Percentiles rank a stretch among this genome's conserved stretches.
Conservation (phyloP, 2,797 vertebrate genomes). For the Myripristis murdjan region DNA sequence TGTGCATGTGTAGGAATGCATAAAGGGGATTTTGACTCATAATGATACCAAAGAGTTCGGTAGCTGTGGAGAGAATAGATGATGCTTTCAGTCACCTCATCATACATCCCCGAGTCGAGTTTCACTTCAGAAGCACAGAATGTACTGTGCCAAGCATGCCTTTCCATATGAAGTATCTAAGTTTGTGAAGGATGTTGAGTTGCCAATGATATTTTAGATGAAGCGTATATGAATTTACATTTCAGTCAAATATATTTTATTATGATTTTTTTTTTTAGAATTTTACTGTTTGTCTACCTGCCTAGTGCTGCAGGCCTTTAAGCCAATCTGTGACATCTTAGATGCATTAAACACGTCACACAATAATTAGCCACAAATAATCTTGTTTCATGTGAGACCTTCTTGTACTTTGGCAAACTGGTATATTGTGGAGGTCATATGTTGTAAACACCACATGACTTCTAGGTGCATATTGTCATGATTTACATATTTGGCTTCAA, state of each 20-base stretch:
- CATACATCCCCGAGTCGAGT: background rate
- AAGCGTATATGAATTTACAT: conserved; percentile 4
- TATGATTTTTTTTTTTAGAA: conserved; percentile 2
- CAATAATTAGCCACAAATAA: background rate
- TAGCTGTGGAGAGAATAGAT: background rate
- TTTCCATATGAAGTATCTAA: conserved; percentile 24
- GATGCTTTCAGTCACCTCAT: background rate
- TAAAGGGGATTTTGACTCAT: background rate
- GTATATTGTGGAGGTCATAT: too few species aligned
- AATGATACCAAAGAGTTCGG: background rate
- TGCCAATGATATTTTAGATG: conserved; percentile 9
- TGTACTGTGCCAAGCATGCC: background rate
- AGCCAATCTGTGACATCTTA: conserved; percentile 5
- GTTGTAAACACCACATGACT: background rate
- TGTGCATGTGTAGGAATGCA: background rate
- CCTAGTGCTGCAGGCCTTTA: background rate
- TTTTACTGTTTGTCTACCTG: conserved; percentile 28
- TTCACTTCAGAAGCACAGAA: conserved; percentile 5
- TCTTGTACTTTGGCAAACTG: background rate
- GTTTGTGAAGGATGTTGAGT: conserved; percentile 31
- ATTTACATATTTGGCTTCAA: background rate
- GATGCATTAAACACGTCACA: background rate
- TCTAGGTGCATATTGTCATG: background rate
- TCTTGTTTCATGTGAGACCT: background rate
- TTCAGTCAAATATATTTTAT: conserved; percentile 26